These are phyloP conservation scores for Drosophila histrio DNA, from an alignment of 2,888 invertebrate species.

Conservation along the genomic window DNA sequence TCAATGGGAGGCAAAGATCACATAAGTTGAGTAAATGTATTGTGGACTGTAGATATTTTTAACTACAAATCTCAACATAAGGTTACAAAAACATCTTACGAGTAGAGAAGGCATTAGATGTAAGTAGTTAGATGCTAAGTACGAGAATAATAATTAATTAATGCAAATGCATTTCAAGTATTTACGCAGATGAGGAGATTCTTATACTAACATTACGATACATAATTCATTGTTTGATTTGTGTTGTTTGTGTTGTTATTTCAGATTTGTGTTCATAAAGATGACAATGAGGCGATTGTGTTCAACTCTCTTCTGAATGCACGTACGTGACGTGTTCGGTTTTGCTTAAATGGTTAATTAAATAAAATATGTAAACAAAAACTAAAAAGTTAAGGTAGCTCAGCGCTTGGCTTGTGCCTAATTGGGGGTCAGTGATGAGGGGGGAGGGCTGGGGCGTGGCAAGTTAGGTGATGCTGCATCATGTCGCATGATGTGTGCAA, in stretches of 20 bases:
- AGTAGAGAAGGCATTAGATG: background rate
- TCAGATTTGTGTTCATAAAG: conserved; percentile 50
- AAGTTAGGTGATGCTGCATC: conserved; percentile 28
- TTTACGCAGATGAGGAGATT: conserved; percentile 12
- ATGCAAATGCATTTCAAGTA: conserved; percentile 37
- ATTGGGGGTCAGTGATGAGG: conserved; percentile 2
- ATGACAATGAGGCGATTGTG: conserved; percentile 59
- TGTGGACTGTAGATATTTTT: background rate
- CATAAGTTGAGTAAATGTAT: background rate
- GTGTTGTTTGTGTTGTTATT: conserved; percentile 27
- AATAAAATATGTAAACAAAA: conserved; percentile 64
- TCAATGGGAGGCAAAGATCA: conserved; percentile 1
- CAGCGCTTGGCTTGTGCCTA: conserved; percentile 60
- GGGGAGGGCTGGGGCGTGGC: conserved; percentile 28
- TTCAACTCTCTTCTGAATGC: conserved; percentile 23
- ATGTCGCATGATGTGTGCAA: conserved; percentile 67
- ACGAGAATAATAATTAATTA: conserved; percentile 37
- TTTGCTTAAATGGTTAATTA: conserved; percentile 60
- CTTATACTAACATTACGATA: conserved; percentile 43
- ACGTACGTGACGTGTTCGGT: conserved; percentile 51
- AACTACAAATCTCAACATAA: background rate
- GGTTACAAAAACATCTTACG: background rate
- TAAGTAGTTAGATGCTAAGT: conserved; percentile 10
- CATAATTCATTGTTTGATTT: conserved; percentile 66
- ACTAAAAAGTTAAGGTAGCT: conserved; percentile 23